phyloP scores from a whole-genome alignment of 1,140 invertebrate genomes.

The Drosophila simulans region DNA sequence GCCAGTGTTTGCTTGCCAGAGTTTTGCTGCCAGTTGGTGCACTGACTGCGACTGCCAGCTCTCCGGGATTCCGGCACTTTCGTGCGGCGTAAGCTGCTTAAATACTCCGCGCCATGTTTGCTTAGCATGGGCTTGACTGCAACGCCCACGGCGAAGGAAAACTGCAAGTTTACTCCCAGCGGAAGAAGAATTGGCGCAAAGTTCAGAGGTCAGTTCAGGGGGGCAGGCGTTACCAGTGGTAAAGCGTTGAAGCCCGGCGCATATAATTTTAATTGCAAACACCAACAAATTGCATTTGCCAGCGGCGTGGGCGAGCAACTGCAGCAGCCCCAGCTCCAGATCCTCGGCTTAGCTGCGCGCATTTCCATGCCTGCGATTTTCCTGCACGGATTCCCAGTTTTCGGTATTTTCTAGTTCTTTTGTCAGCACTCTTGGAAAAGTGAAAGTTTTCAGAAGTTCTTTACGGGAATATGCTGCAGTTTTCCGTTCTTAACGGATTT shows the following conservation, averaged over 20 bases:
- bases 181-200: conserved; percentile 17
- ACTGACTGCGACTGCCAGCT: conserved; percentile 9
- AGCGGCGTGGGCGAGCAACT: conserved; percentile 8
- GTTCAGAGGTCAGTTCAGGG: conserved; percentile 27
- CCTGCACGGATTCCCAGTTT: background rate
- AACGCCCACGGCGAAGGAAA: conserved; percentile 2
- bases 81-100: conserved; percentile 30
- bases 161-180: background rate
- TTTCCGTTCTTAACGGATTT: too few relatives aligned
- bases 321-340: too few relatives aligned
- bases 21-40: conserved; percentile 6
- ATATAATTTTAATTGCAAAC: conserved; percentile 45
- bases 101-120: conserved; percentile 5
- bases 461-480: too few relatives aligned
- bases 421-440: too few relatives aligned
- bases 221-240: background rate
- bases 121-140: conserved; percentile 3
- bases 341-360: background rate
- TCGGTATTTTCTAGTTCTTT: background rate
- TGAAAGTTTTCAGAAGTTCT: too few relatives aligned
- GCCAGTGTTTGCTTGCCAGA: background rate
- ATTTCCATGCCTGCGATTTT: conserved; percentile 17
- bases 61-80: background rate
- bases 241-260: background rate
- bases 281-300: conserved; percentile 45